Percentiles rank a stretch among this genome's conserved stretches.
Conservation (phyloP, 1,140 invertebrate species). For the Eurytemora carolleeae region DNA sequence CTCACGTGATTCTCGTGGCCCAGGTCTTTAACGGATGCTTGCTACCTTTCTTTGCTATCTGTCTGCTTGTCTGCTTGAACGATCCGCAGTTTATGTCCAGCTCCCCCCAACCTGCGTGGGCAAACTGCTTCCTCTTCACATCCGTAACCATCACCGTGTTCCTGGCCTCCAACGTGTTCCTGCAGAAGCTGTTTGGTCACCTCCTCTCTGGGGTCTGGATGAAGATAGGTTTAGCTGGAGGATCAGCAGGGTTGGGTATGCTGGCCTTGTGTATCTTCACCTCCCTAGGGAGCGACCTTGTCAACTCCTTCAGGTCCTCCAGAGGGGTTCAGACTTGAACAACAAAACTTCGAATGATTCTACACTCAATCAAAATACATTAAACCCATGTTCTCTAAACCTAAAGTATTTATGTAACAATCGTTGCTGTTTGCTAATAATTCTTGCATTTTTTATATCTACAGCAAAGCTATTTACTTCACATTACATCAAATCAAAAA, state of each 20-base stretch:
- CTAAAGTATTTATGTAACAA: too few species aligned
- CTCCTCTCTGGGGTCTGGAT: constrained; percentile 3
- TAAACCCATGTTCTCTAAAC: too few species aligned
- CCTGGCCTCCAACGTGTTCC: constrained; percentile 11
- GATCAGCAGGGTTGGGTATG: constrained; percentile 2
- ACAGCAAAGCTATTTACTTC: too few species aligned
- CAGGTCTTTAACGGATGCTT: constrained; percentile 14
- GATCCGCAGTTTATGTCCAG: constrained; percentile 11
- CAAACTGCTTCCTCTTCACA: constrained; percentile 1
- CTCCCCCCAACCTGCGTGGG: constrained; percentile 2
- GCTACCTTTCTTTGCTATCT: constrained; percentile 12
- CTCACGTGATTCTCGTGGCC: constrained; percentile 3
- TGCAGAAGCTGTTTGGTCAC: neutral
- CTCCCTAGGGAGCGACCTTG: neutral
- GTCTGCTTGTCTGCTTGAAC: constrained; percentile 10
- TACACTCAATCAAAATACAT: too few species aligned
- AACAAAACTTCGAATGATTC: too few species aligned
- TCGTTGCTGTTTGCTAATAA: too few species aligned
- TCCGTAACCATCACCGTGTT: constrained; percentile 14
- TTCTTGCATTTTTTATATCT: too few species aligned
- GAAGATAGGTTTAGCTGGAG: constrained; percentile 4
- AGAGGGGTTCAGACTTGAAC: too few species aligned
- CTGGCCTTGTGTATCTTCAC: neutral
- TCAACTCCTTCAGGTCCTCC: neutral
- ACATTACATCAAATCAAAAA: too few species aligned